phyloP scores from a whole-genome alignment of 1,140 invertebrate species.

The Drosophila bifasciata region DNA sequence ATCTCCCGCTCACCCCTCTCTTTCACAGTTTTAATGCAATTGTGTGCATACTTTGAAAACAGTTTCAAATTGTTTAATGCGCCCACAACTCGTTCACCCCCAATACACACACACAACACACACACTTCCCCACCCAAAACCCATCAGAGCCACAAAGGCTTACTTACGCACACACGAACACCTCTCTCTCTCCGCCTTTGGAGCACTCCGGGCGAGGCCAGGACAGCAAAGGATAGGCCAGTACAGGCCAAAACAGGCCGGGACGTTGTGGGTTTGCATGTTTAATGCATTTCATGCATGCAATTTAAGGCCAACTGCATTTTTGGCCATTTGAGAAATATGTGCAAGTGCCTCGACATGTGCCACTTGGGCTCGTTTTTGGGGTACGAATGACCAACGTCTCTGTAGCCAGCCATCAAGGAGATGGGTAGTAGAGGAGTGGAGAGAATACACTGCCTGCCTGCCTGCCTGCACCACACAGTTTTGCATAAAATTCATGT shows the following conservation, averaged over 20 bases:
- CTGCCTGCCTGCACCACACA: constrained; percentile 6
- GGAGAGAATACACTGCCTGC: not conserved
- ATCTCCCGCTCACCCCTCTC: not conserved
- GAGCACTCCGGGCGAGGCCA: not conserved
- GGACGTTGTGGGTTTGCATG: constrained; percentile 58
- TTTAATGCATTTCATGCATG: constrained; percentile 72
- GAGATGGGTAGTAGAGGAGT: too few species aligned
- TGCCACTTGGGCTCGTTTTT: constrained; percentile 41
- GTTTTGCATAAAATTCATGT: constrained; percentile 61
- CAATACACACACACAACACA: not conserved
- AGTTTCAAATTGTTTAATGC: constrained; percentile 60
- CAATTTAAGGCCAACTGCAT: constrained; percentile 71
- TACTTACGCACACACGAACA: constrained; percentile 29
- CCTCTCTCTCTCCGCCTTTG: not conserved
- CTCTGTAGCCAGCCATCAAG: constrained; percentile 1
- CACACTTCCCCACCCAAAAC: not conserved
- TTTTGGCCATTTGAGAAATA: constrained; percentile 70
- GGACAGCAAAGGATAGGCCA: too few species aligned
- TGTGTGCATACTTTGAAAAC: constrained; percentile 52
- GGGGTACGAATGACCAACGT: constrained; percentile 47
- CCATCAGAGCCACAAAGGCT: not conserved
- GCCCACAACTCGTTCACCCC: constrained; percentile 20
- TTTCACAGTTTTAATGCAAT: constrained; percentile 53
- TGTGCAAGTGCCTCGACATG: constrained; percentile 57
- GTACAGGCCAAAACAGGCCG: too few species aligned